Base-by-base conservation (phyloP, 2,113 vertebrate species). In the Grammomys dolichurus region DNA sequence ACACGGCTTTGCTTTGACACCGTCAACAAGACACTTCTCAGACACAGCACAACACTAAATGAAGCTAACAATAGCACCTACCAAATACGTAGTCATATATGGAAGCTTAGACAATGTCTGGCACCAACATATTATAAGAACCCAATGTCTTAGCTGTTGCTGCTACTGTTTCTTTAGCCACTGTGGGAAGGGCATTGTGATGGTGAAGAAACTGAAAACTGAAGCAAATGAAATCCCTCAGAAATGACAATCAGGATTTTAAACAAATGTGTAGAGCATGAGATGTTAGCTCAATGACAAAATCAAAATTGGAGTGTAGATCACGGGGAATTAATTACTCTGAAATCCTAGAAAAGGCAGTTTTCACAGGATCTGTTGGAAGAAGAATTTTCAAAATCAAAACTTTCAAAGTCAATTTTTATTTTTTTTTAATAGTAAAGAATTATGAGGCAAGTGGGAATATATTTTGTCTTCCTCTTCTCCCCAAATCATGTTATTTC, bases 231-330 rank as follows among this genome's bases (percentile, higher is more conserved):
- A 88, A 92, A 96, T 76, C 31, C 67, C 69, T 69, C 43, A 95
- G 36, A 20, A 43, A 78, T 12, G 31, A 40, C 43, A 76, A 91
- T 73, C 26, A 81, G 70, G 36, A 91, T 81, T 90, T 93, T 54
- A 92, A 72, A 95, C 24, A 87, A 93, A 89, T 7, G 33, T 26
- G 65, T 90, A 48, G 26, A 81, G 86, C 9, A 81, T 84, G 60
- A 97, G 58, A 92, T 31, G 19, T 60, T 40, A 93, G 84, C 85
- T 84, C 63, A 96, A 86, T 78, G 84, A 75, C 56, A 95, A 95
- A 96, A 91, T 90, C 63, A 94, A 96, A 95, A 94, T 75, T 70
- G 65, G 72, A 84, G 60, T 87, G 28, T 20, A 90, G 70, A 63
- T 92, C 90, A 86, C 7, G 87, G 89, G 56, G 13, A 73, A 36